A percentile compares a stretch with the other conserved stretches of the same genome.
Conservation (phyloP, 1,140 invertebrate genomes). For the Heterodera schachtii region DNA sequence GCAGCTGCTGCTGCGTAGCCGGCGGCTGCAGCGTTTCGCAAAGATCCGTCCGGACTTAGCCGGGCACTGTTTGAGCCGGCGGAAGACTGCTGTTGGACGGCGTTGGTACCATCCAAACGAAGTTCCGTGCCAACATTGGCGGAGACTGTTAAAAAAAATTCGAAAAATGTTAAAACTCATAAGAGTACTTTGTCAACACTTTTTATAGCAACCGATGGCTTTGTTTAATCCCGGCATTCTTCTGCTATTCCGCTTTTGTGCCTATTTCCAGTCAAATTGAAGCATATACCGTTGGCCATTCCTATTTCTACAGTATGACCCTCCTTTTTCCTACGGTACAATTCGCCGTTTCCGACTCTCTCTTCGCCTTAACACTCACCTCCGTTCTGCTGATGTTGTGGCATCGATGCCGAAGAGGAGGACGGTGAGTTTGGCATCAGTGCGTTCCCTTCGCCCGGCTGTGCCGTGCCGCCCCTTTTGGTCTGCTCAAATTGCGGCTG, state of each 20-base stretch:
- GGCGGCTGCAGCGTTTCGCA: not conserved
- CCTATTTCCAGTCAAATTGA: no score
- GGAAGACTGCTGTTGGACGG: not conserved
- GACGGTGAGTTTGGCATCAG: constrained; percentile 19
- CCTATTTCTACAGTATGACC: no score
- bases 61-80: not conserved
- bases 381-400: constrained; percentile 10
- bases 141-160: not conserved
- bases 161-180: no score
- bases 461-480: not conserved
- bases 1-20: not conserved
- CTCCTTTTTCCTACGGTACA: no score
- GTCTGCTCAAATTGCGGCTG: constrained; percentile 8
- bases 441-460: not conserved
- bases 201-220: no score
- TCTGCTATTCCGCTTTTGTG: no score
- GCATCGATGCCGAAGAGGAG: constrained; percentile 4
- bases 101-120: not conserved
- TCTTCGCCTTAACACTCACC: not conserved
- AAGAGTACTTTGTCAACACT: no score
- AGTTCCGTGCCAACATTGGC: not conserved
- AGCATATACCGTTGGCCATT: no score
- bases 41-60: not conserved
- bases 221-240: no score
- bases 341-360: no score